These are phyloP conservation scores for Brachypteracias leptosomus DNA, from an alignment of 2,113 vertebrate species.

Conservation along the genomic window DNA sequence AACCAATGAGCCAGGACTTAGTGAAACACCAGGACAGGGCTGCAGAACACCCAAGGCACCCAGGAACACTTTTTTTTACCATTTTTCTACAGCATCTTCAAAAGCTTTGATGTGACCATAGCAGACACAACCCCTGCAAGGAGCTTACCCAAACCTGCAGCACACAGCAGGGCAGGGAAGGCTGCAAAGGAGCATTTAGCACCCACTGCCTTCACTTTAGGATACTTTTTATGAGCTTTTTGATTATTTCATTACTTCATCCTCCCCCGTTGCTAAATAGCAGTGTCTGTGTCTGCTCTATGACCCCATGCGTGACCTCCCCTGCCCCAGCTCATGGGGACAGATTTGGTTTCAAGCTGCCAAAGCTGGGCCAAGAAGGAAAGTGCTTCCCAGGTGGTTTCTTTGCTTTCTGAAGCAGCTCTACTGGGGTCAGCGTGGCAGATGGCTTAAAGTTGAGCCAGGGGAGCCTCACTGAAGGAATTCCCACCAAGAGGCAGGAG, in stretches of 20 bases:
- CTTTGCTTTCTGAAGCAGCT: neutral
- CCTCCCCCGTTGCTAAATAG: neutral
- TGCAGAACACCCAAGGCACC: neutral
- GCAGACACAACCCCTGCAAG: neutral
- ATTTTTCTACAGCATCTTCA: neutral
- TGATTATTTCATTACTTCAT: neutral
- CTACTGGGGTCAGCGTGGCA: neutral
- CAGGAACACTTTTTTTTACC: neutral
- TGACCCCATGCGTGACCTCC: neutral
- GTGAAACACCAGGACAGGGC: neutral
- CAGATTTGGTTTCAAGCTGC: neutral
- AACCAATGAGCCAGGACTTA: neutral
- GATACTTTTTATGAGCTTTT: neutral
- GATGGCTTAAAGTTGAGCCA: neutral
- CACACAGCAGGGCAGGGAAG: rapidly evolving
- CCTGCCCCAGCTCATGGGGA: rapidly evolving
- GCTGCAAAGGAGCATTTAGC: neutral
- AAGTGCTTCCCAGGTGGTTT: neutral
- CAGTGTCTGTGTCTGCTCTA: neutral
- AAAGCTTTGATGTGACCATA: neutral
- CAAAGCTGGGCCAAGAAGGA: neutral
- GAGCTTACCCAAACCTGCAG: neutral
- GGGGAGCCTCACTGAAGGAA: neutral
- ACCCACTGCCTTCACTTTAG: rapidly evolving
- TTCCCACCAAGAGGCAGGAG: neutral